Base-by-base conservation (phyloP, 1,140 invertebrate genomes). In the Drosophila lacertosa region DNA sequence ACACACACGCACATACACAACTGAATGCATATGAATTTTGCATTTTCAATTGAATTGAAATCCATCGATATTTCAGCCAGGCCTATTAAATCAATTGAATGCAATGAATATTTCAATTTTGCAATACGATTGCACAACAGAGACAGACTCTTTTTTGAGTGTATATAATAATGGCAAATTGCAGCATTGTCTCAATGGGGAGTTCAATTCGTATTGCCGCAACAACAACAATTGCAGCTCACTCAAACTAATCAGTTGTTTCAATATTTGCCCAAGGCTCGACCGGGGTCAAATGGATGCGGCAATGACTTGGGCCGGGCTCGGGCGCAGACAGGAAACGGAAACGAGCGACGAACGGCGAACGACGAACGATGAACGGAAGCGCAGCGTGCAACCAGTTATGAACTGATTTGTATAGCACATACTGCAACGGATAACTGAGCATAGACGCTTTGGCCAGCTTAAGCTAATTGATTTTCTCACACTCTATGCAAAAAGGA, bases 181-280 rank as follows among this genome's bases (percentile, higher is more conserved):
- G 63, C 69, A 48, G 16, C 57, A 60, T 54, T 74, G 77, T 78
- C 68, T 42, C 50, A 51, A 15, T 45, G 59, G 37, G 26, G 60
- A 58, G 42, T 35, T 53, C 53, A 33, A 64, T 2, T 10, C 45
- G 15, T 15, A 18, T 7, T 37, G 15, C 9, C 1, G 32, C 47
- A 53, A 10, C n/a, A n/a, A 48, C 11, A 42, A 73, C 77, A 80
- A 67, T 69, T 66, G 66, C 47, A 63, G 60, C 59, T 69, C 80
- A 86, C 81, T 81, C 81, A 77, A 84, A 84, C 81, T 84, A 84
- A 84, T 84, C 81, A 84, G 81, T 86, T 84, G 81, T 84, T 84
- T 77, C 81, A 84, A 84, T 84, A 84, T 84, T 84, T 81, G 58
- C 64, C 76, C 57, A 53, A 67, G 62, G 62, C 53, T 11, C 45